Evolutionary conservation across 2,797 vertebrate species (phyloP), one percentile per base, ranked within the genome.

Genomic region (Xyrichtys novacula): DNA sequence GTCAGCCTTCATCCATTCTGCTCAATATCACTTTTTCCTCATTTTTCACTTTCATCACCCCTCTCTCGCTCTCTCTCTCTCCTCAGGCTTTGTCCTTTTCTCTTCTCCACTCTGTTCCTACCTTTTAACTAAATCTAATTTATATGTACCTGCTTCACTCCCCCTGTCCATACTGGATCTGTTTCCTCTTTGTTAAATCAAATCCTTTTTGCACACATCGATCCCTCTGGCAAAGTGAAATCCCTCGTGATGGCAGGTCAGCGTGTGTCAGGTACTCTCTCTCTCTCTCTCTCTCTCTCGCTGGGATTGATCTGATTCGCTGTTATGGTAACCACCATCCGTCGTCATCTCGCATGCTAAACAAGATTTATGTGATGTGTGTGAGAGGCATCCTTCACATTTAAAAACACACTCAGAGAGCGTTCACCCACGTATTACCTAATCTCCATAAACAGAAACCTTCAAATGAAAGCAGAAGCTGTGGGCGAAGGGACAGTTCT

Each of bases 161-260:
- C 46, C 47, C 8, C 39, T 8, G 1, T 29, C 31, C 34, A 1
- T 11, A 5, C 31, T 32, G 14, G 0, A 20, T 77, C 59, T 20
- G n/a, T 55, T 74, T 56, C 44, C 50, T 22, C 58, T 81, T 63
- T 43, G 71, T 75, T 56, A 69, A 64, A 78, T 84, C 72, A 55
- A 55, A 68, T 62, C 38, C 15, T 47, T 73, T 46, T 20, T 44
- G 40, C 49, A 17, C 29, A 0, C 49, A 80, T 81, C 44, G 77
- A 85, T 82, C 40, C 54, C 25, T 64, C 44, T 43, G 49, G 68
- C 39, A 31, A 34, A 74, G 58, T 60, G 60, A 85, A 84, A 64
- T 52, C 67, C 71, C 56, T 44, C 6, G n/a, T 57, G 78, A 80
- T 46, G 43, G 23, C 61, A 38, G 62, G 67, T 71, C 74, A 71